These are phyloP conservation scores for Drosophila cracens DNA, from an alignment of 2,888 invertebrate genomes.

Conservation along the genomic window DNA sequence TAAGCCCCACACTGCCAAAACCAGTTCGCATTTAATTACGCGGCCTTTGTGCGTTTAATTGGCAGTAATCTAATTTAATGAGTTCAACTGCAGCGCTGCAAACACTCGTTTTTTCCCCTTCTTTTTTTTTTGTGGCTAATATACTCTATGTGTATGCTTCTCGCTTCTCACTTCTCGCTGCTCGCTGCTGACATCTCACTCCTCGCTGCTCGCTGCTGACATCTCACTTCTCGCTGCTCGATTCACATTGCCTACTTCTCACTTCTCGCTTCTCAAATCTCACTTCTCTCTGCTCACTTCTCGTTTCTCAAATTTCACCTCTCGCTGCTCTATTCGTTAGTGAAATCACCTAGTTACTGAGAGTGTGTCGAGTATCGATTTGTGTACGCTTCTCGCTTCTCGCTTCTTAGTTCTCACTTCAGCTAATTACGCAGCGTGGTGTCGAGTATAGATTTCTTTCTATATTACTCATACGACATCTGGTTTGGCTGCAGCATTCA, in stretches of 20 bases:
- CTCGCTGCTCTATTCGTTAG: background rate
- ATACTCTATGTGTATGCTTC: background rate
- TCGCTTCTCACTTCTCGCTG: background rate
- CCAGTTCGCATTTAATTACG: slow-evolving; percentile 55
- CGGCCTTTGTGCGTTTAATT: slow-evolving; percentile 61
- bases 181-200: background rate
- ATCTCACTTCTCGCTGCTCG: background rate
- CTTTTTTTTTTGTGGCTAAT: background rate
- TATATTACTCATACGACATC: background rate
- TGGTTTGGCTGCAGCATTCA: background rate
- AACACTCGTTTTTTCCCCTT: background rate
- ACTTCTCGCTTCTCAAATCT: background rate
- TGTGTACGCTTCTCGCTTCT: background rate
- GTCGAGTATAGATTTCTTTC: background rate
- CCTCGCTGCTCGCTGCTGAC: too few relatives aligned
- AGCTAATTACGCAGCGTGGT: background rate
- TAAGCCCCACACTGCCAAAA: slow-evolving; percentile 6
- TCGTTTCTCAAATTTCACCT: background rate
- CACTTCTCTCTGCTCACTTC: background rate
- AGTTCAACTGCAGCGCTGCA: slow-evolving; percentile 34
- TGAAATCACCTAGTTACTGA: background rate
- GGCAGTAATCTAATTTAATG: slow-evolving; percentile 65
- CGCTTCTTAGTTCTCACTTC: background rate
- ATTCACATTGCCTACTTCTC: background rate
- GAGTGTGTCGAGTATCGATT: background rate